A percentile compares a stretch with the other conserved stretches of the same genome.
phyloP scores from a whole-genome alignment of 2,113 vertebrate species.

The Microcebus jonahi region DNA sequence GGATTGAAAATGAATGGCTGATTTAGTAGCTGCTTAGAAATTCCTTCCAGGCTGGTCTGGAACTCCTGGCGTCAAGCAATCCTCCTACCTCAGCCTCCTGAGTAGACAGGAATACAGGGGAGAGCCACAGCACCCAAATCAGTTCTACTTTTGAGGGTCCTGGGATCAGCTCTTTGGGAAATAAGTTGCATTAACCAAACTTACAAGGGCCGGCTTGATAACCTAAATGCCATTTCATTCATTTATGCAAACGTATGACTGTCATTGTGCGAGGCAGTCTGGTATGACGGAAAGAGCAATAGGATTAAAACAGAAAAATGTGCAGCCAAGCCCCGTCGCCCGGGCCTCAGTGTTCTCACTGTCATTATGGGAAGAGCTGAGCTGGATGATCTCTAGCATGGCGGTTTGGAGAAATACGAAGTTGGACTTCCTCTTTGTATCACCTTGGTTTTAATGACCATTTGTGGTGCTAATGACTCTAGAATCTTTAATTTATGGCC shows the following conservation, averaged over 20 bases:
- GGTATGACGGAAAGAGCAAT: not conserved
- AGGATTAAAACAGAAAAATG: not conserved
- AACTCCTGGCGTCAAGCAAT: too few species aligned
- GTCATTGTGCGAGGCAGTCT: not conserved
- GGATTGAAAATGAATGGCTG: not conserved
- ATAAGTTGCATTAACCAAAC: not conserved
- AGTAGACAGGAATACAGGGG: too few species aligned
- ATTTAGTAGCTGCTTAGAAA: not conserved
- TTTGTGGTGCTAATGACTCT: not conserved
- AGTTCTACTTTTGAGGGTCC: not conserved
- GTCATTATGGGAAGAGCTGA: not conserved
- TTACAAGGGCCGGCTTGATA: not conserved
- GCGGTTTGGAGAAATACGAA: not conserved
- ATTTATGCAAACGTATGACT: not conserved
- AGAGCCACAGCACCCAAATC: not conserved
- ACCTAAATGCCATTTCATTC: not conserved
- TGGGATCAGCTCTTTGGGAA: not conserved
- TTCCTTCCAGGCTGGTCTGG: not conserved
- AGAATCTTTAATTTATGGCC: not conserved
- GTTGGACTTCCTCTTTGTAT: not conserved
- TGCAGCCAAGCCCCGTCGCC: accelerated
- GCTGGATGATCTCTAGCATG: not conserved
- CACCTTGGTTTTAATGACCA: not conserved
- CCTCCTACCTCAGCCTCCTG: too few species aligned
- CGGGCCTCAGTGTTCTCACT: not conserved